phyloP scores from a whole-genome alignment of 35 echinoderm and acorn worm species.

The Lytechinus pictus region DNA sequence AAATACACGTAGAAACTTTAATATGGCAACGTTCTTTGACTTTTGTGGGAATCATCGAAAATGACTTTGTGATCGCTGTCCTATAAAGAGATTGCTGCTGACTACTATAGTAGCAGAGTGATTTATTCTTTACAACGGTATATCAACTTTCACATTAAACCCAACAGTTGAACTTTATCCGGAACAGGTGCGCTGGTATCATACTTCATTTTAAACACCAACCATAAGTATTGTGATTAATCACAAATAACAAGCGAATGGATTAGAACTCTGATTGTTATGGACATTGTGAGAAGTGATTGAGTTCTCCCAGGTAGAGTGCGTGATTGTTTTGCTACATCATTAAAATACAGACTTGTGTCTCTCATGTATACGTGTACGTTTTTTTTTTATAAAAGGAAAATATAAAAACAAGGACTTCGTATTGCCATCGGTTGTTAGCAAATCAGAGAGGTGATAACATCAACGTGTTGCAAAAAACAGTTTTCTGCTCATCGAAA shows the following conservation, averaged over 20 bases:
- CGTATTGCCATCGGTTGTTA: too few species aligned
- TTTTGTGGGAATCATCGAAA: too few species aligned
- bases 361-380: too few species aligned
- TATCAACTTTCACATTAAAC: background rate
- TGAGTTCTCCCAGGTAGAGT: background rate
- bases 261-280: background rate
- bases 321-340: too few species aligned
- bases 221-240: background rate
- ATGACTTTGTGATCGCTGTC: too few species aligned
- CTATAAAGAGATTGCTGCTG: background rate
- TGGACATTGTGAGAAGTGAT: background rate
- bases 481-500: background rate
- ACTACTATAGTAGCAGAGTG: background rate
- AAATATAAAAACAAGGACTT: too few species aligned
- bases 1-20: too few species aligned
- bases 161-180: background rate
- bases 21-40: too few species aligned
- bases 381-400: too few species aligned
- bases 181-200: background rate
- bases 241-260: background rate
- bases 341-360: too few species aligned
- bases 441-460: too few species aligned
- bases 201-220: background rate
- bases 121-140: background rate
- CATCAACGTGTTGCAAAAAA: too few species aligned